Evolutionary conservation across 2,797 vertebrate species (phyloP).

Genomic region (Alfaro cultratus): DNA sequence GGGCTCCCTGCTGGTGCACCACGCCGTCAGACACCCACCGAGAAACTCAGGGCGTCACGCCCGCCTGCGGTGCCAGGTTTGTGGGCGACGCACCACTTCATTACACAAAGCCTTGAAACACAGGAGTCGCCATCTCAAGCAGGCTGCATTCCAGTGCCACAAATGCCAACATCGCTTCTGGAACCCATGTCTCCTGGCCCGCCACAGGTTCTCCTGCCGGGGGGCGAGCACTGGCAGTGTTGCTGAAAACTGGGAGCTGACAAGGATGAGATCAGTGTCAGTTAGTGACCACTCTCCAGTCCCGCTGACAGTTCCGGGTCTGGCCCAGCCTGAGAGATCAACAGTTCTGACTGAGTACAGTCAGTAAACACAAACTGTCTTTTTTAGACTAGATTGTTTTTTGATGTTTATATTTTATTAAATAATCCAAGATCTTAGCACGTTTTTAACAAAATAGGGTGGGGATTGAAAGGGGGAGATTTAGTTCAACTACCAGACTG

Average conservation of each 20-base stretch:
- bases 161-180: conserved; percentile 81
- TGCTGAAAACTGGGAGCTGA: conserved; percentile 55
- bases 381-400: conserved; percentile 72
- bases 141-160: conserved; percentile 79
- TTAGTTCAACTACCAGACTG: conserved; percentile 47
- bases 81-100: conserved; percentile 70
- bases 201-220: conserved; percentile 80
- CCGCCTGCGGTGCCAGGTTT: conserved; percentile 78
- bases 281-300: conserved; percentile 46
- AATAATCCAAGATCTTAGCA: conserved; percentile 63
- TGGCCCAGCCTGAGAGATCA: conserved; percentile 74
- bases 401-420: conserved; percentile 68
- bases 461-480: conserved; percentile 20
- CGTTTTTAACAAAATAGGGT: conserved; percentile 64
- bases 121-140: conserved; percentile 76
- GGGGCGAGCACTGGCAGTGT: conserved; percentile 22
- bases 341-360: conserved; percentile 79
- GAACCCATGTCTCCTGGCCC: conserved; percentile 75
- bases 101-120: conserved; percentile 79
- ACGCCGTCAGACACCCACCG: conserved; percentile 73
- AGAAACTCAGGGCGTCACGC: conserved; percentile 65
- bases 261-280: conserved; percentile 52
- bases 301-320: conserved; percentile 50
- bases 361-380: conserved; percentile 65
- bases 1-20: conserved; percentile 78